phyloP scores from a whole-genome alignment of 2,888 invertebrate species.

The Ormyrus thymus region DNA sequence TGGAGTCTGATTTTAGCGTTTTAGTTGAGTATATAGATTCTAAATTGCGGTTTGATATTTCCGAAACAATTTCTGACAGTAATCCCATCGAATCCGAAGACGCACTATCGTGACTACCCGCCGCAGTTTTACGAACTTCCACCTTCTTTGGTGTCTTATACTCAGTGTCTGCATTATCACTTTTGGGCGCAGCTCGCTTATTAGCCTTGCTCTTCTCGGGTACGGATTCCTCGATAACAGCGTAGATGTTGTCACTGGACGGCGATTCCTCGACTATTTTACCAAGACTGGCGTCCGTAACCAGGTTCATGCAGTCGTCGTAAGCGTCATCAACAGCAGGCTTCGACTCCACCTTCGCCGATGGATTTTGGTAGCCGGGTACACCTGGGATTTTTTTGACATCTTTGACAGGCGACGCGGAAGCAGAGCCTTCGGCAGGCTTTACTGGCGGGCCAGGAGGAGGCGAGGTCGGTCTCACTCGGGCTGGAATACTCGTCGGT shows the following conservation, averaged over 20 bases:
- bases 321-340: conserved; percentile 76
- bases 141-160: conserved; percentile 76
- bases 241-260: conserved; percentile 86
- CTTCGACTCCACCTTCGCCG: conserved; percentile 60
- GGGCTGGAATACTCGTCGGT: conserved; percentile 84
- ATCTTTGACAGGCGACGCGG: conserved; percentile 78
- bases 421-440: conserved; percentile 67
- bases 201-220: conserved; percentile 69
- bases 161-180: conserved; percentile 63
- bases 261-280: conserved; percentile 81
- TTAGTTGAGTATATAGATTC: conserved; percentile 91
- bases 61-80: conserved; percentile 90
- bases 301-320: conserved; percentile 85
- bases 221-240: conserved; percentile 89
- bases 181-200: no score
- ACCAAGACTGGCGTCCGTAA: conserved; percentile 79
- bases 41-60: conserved; percentile 90
- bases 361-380: conserved; percentile 15
- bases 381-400: conserved; percentile 57
- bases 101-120: conserved; percentile 15
- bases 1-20: conserved; percentile 76
- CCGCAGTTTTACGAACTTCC: conserved; percentile 70
- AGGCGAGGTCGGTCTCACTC: conserved; percentile 84
- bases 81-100: conserved; percentile 79
- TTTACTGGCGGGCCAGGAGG: conserved; percentile 82